phyloP scores from a whole-genome alignment of 2,888 invertebrate genomes.

The Malacosoma neustria region DNA sequence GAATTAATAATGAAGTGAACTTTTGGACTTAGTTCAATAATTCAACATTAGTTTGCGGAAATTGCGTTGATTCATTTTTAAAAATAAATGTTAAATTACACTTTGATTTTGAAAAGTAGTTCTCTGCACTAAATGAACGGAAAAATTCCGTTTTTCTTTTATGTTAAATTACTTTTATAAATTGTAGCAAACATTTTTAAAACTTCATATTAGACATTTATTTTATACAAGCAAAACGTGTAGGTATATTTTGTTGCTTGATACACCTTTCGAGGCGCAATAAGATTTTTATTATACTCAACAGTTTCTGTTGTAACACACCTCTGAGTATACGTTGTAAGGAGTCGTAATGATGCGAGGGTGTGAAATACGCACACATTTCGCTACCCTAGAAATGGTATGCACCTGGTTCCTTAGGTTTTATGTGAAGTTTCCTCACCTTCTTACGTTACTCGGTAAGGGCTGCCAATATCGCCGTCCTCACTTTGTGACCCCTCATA shows the following conservation, averaged over 20 bases:
- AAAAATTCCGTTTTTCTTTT: too few species aligned
- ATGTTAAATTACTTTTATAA: too few species aligned
- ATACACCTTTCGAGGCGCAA: conserved; percentile 37
- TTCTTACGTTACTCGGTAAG: conserved; percentile 58
- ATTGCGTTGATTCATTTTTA: too few species aligned
- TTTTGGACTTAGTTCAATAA: too few species aligned
- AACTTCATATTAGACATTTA: too few species aligned
- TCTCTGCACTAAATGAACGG: too few species aligned
- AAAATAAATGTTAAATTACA: too few species aligned
- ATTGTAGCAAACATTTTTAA: too few species aligned
- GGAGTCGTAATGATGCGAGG: conserved; percentile 58
- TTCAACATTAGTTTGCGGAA: too few species aligned
- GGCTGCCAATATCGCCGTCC: conserved; percentile 68
- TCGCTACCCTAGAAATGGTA: conserved; percentile 66
- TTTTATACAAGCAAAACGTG: conserved; percentile 29
- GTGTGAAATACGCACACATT: conserved; percentile 70
- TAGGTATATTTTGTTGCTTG: conserved; percentile 31
- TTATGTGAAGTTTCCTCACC: conserved; percentile 72
- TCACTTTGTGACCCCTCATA: conserved; percentile 73
- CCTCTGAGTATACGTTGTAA: conserved; percentile 41
- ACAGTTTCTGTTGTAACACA: conserved; percentile 49
- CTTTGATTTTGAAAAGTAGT: too few species aligned
- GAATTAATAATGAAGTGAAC: too few species aligned
- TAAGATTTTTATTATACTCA: conserved; percentile 65
- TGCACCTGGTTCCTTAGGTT: conserved; percentile 73